Evolutionary conservation across 2,888 invertebrate genomes (phyloP), one percentile per base, ranked within the genome.

Genomic region (Strigamia maritima): DNA sequence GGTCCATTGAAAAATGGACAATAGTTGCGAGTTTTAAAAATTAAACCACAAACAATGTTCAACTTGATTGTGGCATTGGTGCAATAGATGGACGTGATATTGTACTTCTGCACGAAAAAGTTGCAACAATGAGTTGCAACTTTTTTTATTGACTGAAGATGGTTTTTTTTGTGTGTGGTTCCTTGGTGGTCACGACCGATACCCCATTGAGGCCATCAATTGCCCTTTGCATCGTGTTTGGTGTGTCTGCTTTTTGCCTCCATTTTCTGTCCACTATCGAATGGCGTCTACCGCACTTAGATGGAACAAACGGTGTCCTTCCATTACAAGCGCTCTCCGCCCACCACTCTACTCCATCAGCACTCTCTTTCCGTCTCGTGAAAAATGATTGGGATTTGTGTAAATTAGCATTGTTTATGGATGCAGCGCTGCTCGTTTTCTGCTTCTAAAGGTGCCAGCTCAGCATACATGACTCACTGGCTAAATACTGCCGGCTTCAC

Each of bases 341-440:
- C 60, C 60, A 65, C 60, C 60, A 65, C 60, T 65, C 60, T 65
- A 65, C 60, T 65, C 60, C 60, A 65, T 65, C 60, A 65, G 60
- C 60, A 65, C 60, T 65, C 60, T 65, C 60, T 65, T 44, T 65
- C 60, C 60, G 60, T 65, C 60, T 65, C 60, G 60, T 65, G 60
- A 65, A 65, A 65, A 65, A 65, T 65, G 60, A 65, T 65, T 65
- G 60, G 60, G 60, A 65, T 65, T 65, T 65, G 60, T 65, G 60
- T 65, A 65, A 65, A 65, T 65, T 65, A 65, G 60, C 60, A 65
- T 65, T 65, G 60, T 65, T 65, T 65, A 65, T 65, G 60, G 60
- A 24, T 24, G 60, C 60, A 24, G 60, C n/a, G 22, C 19, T 12
- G 22, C 22, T 65, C 60, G 60, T 24, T 65, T 65, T 65, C 60